Evolutionary conservation across 2,797 vertebrate species (phyloP), one percentile per base, ranked within the genome.

Genomic region (Trachops cirrhosus): DNA sequence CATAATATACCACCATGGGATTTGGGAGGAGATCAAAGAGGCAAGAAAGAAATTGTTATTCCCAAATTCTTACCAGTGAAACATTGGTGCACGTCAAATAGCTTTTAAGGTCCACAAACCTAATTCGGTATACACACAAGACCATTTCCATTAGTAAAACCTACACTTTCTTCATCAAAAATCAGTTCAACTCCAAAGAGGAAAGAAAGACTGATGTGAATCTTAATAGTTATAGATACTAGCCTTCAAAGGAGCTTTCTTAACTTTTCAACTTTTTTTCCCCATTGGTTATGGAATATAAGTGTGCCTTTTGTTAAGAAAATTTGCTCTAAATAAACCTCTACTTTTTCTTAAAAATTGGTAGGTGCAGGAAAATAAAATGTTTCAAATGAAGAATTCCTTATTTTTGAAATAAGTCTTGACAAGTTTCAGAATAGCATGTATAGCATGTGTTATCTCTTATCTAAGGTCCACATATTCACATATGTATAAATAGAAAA

Each of bases 1-100:
- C 91, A 91, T 95, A 94, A 91, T 94, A 82, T 62, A 93, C 92
- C 88, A 93, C 83, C 52, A 54, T 0, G 79, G 92, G 86, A 95
- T 95, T 97, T 97, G 88, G 44, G 83, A 95, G 64, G 52, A 95
- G 95, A 96, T 97, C 92, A 97, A 96, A 97, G 87, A 91, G 57
- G 50, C 59, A 89, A 41, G 54, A 96, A 91, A 95, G 64, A 97
- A 96, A 96, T 96, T 85, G 39, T 83, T 95, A 82, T 87, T 97
- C 79, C 85, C 92, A 86, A 85, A 92, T 94, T 95, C 89, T 95
- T 96, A 95, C 78, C 46, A 79, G 57, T 67, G 52, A 96, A 94
- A 95, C 71, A 93, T 93, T 1, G 3, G 64, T 88, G 26, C 74
- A 68, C 94, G 89, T 95, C 90, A 95, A 96, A 89, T 57, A 93